These are phyloP conservation scores for Strigops habroptila DNA, from an alignment of 2,113 vertebrate genomes.

Conservation along the genomic window DNA sequence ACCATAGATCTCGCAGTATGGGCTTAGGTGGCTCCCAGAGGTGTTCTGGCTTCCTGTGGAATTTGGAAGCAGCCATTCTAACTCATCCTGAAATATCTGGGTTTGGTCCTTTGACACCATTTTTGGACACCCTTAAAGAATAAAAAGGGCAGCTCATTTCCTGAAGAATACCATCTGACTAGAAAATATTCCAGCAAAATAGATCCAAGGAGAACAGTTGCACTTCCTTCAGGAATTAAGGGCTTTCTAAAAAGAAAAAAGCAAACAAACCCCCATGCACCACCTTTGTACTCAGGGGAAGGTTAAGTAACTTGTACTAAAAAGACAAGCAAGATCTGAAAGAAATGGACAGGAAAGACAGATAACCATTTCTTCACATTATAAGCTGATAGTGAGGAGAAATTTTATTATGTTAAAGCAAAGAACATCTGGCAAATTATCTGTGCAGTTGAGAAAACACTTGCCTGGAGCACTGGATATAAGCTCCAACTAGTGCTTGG, in stretches of 20 bases:
- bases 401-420: background rate
- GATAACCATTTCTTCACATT: background rate
- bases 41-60: conserved; percentile 52
- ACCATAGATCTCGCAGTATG: conserved; percentile 64
- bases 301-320: background rate
- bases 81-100: conserved; percentile 64
- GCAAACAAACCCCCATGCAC: background rate
- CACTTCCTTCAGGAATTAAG: background rate
- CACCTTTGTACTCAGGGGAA: background rate
- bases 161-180: background rate
- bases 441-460: background rate
- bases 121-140: conserved; percentile 66
- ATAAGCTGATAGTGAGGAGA: background rate
- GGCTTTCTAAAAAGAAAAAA: background rate
- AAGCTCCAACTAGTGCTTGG: background rate
- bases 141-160: conserved; percentile 64
- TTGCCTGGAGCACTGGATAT: background rate
- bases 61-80: conserved; percentile 66
- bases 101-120: conserved; percentile 60
- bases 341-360: background rate
- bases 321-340: background rate
- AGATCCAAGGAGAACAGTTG: background rate
- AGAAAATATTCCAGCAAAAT: background rate
- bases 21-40: conserved; percentile 48
- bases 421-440: background rate